These are phyloP conservation scores for Calosoma granatense DNA, from an alignment of 1,140 invertebrate species.

Conservation along the genomic window DNA sequence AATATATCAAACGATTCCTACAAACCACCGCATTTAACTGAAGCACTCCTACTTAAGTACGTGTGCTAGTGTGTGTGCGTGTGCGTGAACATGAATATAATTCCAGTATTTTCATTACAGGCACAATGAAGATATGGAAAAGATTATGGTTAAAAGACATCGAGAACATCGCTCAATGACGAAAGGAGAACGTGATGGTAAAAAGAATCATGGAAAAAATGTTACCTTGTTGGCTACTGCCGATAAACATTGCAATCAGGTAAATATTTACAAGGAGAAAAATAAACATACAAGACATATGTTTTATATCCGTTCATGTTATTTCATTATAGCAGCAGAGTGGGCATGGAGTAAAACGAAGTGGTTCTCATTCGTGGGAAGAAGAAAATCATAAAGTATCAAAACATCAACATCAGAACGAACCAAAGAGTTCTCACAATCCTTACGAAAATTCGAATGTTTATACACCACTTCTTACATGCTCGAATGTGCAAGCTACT, in stretches of 20 bases:
- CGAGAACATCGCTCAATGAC: constrained; percentile 47
- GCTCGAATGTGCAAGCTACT: constrained; percentile 11
- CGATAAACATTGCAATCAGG: constrained; percentile 13
- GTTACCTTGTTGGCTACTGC: background rate
- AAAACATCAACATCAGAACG: constrained; percentile 37
- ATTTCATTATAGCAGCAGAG: constrained; percentile 10
- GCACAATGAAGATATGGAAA: constrained; percentile 71
- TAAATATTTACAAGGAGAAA: too few relatives aligned
- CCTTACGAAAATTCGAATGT: background rate
- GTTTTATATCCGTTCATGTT: too few relatives aligned
- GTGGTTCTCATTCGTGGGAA: constrained; percentile 45
- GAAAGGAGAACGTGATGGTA: constrained; percentile 32
- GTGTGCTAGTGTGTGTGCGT: constrained; percentile 13
- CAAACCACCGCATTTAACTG: constrained; percentile 48
- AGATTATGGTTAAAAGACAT: constrained; percentile 60
- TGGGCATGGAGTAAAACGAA: constrained; percentile 43
- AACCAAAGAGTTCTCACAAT: background rate
- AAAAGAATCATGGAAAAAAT: constrained; percentile 28
- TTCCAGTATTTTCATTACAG: constrained; percentile 29
- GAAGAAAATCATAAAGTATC: constrained; percentile 41
- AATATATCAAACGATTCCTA: constrained; percentile 33
- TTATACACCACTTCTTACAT: background rate
- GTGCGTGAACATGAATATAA: background rate
- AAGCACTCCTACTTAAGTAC: constrained; percentile 42
- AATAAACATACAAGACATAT: too few relatives aligned